These are phyloP conservation scores for Chloroclystis v-ata DNA, from an alignment of 2,888 invertebrate genomes.

Conservation along the genomic window DNA sequence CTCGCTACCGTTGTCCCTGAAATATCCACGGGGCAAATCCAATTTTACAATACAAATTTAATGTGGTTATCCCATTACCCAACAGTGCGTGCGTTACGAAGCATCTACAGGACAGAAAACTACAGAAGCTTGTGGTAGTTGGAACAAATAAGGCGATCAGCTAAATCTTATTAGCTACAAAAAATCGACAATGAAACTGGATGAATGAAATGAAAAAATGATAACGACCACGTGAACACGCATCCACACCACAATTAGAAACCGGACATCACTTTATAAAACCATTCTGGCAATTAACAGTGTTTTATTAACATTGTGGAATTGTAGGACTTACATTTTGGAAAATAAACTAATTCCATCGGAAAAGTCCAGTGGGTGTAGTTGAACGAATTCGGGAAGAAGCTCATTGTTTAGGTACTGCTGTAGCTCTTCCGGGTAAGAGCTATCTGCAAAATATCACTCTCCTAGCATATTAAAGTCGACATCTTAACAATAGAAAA, in stretches of 20 bases:
- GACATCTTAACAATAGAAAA: too few relatives aligned
- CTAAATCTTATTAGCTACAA: not conserved
- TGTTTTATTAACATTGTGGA: constrained; percentile 6
- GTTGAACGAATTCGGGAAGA: constrained; percentile 28
- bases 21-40: constrained; percentile 44
- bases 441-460: constrained; percentile 31
- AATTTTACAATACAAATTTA: not conserved
- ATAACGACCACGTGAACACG: not conserved
- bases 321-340: constrained; percentile 25
- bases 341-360: constrained; percentile 29
- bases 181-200: not conserved
- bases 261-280: constrained; percentile 15
- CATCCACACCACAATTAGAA: constrained; percentile 20
- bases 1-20: constrained; percentile 75
- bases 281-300: not conserved
- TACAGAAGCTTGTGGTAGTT: not conserved
- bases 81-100: not conserved
- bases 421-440: constrained; percentile 27
- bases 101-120: constrained; percentile 1
- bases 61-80: not conserved
- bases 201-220: too few relatives aligned
- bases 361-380: constrained; percentile 31
- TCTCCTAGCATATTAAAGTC: constrained; percentile 19
- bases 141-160: not conserved
- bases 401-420: constrained; percentile 28